phyloP scores from a whole-genome alignment of 2,113 vertebrate genomes.

The Narcine bancroftii region DNA sequence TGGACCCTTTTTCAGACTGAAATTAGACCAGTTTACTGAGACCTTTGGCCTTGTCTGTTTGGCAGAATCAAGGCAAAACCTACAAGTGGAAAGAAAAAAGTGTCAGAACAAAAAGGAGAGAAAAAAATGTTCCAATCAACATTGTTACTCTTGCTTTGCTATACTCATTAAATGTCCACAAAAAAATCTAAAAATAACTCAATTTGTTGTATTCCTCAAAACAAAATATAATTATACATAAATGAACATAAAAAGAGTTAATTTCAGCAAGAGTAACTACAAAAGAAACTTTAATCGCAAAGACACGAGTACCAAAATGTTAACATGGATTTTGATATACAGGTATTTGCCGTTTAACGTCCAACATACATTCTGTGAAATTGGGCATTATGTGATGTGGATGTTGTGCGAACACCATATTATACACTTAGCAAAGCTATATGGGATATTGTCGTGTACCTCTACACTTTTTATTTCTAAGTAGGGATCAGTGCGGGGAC shows the following conservation, averaged over 20 bases:
- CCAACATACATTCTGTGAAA: too few species aligned
- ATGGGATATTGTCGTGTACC: too few species aligned
- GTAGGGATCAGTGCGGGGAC: too few species aligned
- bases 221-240: too few species aligned
- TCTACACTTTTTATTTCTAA: too few species aligned
- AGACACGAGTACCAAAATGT: not conserved
- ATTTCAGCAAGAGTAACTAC: not conserved
- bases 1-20: conserved; percentile 94
- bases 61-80: conserved; percentile 96
- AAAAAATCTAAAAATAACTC: not conserved
- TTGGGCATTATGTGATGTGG: too few species aligned
- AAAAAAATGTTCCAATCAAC: not conserved
- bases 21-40: conserved; percentile 98
- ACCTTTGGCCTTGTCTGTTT: conserved; percentile 97
- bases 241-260: not conserved
- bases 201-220: not conserved
- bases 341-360: too few species aligned
- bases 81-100: conserved; percentile 43
- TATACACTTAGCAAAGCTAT: too few species aligned
- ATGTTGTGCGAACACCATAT: too few species aligned
- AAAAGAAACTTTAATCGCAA: not conserved
- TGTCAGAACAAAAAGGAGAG: not conserved
- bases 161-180: not conserved
- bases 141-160: not conserved
- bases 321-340: not conserved